Base-by-base conservation (phyloP, 2,113 vertebrate species). In the Tachysurus fulvidraco region DNA sequence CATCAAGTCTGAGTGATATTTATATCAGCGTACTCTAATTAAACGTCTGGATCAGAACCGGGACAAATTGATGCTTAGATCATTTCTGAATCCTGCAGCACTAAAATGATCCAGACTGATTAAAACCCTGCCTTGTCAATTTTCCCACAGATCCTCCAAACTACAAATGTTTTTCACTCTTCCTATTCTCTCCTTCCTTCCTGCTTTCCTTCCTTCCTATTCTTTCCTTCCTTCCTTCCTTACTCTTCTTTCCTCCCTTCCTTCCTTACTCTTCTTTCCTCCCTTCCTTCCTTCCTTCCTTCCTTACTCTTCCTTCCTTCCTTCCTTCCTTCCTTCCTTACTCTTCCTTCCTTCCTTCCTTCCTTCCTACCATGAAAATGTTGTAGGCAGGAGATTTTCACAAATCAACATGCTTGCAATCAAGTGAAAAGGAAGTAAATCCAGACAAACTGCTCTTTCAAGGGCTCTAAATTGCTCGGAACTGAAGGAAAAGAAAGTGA, bases 391-490 rank as follows among this genome's bases (percentile, higher is more conserved):
- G 81, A 89, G 81, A 46, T 83, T 89, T 89, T 89, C 74, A 81
- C 79, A 85, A 87, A 91, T 87, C 89, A 90, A 85, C 81, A 84
- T 65, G 78, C 85, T 52, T 52, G 73, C 90, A 91, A 91, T 91
- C 89, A 90, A 86, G 89, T 86, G 83, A 89, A 89, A 90, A 88
- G 85, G 77, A 91, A 81, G 86, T 82, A 88, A 86, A 92, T 90
- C 85, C 81, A 60, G 85, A 84, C 86, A 89, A 89, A 92, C 78
- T 89, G 86, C 79, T 74, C 71, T 57, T 90, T 36, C 85, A 74
- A 77, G 57, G 54, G 25, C 78, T 77, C 83, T 88, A 90, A 87
- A 87, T 81, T 65, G 54, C 84, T 85, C 62, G 84, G 89, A 92
- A 92, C 89, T 91, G 87, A 81, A 71, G 84, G 88, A 83, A 85